Conservation (phyloP, 2,797 vertebrate genomes). For the Mycteria americana region DNA sequence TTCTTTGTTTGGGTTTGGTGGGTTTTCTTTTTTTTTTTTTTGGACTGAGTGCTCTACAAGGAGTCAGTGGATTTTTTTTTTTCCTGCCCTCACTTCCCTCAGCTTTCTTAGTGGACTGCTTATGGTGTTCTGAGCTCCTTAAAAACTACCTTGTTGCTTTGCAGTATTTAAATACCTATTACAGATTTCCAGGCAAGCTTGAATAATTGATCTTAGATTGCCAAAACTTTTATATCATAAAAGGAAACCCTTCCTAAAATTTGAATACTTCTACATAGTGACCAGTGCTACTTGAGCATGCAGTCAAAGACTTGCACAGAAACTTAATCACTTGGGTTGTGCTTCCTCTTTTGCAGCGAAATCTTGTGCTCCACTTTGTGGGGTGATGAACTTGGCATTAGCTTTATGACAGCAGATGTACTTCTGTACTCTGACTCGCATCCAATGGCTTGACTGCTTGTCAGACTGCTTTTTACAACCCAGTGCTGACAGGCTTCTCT, state of each 20-base stretch:
- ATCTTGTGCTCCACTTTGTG: background rate
- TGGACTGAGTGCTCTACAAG: conserved; percentile 55
- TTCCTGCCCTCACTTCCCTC: conserved; percentile 9
- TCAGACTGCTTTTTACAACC: background rate
- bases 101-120: conserved; percentile 67
- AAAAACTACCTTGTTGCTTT: conserved; percentile 71
- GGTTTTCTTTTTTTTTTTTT: background rate
- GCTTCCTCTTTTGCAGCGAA: conserved; percentile 38
- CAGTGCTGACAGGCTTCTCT: background rate
- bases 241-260: conserved; percentile 58
- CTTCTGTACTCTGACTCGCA: background rate
- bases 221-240: conserved; percentile 68
- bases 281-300: conserved; percentile 77
- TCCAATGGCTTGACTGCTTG: background rate
- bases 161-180: conserved; percentile 69
- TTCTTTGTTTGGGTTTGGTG: background rate
- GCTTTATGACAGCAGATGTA: background rate
- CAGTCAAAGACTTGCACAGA: conserved; percentile 66
- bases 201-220: conserved; percentile 74
- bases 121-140: conserved; percentile 67
- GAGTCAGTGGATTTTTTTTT: conserved; percentile 19
- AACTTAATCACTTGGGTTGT: background rate
- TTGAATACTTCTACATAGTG: conserved; percentile 78
- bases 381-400: background rate
- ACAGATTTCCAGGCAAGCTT: conserved; percentile 66